Evolutionary conservation across 2,113 vertebrate genomes (phyloP), one percentile per base, ranked within the genome.

Genomic region (Gulo gulo): DNA sequence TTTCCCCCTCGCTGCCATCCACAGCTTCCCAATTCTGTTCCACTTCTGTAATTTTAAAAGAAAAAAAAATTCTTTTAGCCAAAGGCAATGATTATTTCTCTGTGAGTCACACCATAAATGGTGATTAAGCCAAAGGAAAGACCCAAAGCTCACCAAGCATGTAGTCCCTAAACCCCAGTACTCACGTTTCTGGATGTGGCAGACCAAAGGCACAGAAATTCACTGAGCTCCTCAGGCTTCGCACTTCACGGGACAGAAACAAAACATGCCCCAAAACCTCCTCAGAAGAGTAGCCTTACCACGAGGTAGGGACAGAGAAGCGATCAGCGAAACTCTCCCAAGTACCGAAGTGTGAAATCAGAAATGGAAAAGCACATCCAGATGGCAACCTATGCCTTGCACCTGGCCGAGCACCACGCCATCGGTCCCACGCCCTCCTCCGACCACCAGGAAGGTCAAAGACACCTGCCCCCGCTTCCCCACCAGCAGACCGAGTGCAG

Each of bases 11-110:
- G 52, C 98, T 99, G 50, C 98, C 98, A 20, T 99, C 99, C 96
- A 99, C 98, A 0, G 98, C 99, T 98, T 99, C 99, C 99, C 99
- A 99, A 97, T 99, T 99, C 84, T 98, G 98, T 1, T 98, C 99
- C 1, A 97, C 98, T 76, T 99, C 99, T 99, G 98, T 67, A 5
- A 65, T 93, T 76, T 5, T 0, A 97, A 14, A 39, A 1, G 36
- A 16, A 74, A 36, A 52, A 91, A 67, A 1, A 7, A 52, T 0
- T n/a, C 85, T 0, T 97, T 98, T 71, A 92, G 73, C 71, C 63
- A 55, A 26, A 97, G 73, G 55, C 65, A 20, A 26, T 23, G 42
- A 52, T 23, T 8, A 47, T 26, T 45, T 34, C 34, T 42, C 45
- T 29, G 21, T 6, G 63, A 82, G 65, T 82, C 88, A 52, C 67